Evolutionary conservation across 2,888 invertebrate species (phyloP).

Genomic region (Nymphalis c-album): DNA sequence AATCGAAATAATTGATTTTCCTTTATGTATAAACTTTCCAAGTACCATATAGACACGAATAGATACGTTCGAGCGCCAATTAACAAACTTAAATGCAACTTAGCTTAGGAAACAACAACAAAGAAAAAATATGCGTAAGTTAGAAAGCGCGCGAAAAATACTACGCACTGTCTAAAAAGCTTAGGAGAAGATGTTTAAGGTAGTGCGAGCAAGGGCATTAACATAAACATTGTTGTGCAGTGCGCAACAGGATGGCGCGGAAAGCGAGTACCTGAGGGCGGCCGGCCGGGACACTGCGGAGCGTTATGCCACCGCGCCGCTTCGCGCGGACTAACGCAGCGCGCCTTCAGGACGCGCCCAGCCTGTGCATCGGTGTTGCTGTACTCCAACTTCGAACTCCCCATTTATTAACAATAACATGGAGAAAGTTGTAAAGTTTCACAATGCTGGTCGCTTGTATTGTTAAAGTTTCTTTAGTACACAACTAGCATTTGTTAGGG

Average conservation of each 20-base stretch:
- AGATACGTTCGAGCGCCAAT: slow-evolving; percentile 9
- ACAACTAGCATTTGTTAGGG: neutral
- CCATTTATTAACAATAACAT: slow-evolving; percentile 19
- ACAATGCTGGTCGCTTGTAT: slow-evolving; percentile 9
- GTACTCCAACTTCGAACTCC: slow-evolving; percentile 26
- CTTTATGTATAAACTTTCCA: neutral
- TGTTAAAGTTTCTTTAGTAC: slow-evolving; percentile 11
- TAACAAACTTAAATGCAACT: slow-evolving; percentile 3
- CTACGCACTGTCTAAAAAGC: slow-evolving; percentile 39
- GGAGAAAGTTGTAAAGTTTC: slow-evolving; percentile 7
- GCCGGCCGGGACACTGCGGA: slow-evolving; percentile 56
- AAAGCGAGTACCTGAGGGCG: slow-evolving; percentile 64
- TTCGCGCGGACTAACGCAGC: slow-evolving; percentile 70
- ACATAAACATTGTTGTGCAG: slow-evolving; percentile 70
- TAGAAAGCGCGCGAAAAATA: slow-evolving; percentile 44
- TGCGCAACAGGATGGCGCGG: slow-evolving; percentile 75
- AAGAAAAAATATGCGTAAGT: slow-evolving; percentile 27
- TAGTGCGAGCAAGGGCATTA: slow-evolving; percentile 46
- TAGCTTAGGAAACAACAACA: slow-evolving; percentile 24
- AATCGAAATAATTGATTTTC: neutral
- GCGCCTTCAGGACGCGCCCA: slow-evolving; percentile 48
- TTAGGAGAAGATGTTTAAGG: slow-evolving; percentile 38
- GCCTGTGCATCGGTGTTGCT: slow-evolving; percentile 50
- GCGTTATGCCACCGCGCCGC: slow-evolving; percentile 65
- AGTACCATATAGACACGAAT: slow-evolving; percentile 5